phyloP scores from a whole-genome alignment of 2,113 vertebrate species.

The Hydrochoerus hydrochaeris region DNA sequence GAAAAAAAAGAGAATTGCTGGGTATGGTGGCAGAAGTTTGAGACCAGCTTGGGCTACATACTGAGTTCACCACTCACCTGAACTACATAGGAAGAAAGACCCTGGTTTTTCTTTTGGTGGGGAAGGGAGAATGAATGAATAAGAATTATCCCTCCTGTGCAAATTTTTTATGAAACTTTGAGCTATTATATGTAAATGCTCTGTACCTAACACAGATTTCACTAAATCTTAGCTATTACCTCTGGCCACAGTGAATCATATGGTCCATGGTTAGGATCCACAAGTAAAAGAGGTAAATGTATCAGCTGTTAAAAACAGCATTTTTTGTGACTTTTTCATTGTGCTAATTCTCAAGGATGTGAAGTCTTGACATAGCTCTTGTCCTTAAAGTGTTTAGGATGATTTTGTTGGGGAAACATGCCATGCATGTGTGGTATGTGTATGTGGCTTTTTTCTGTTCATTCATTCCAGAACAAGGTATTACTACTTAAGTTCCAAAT shows the following conservation, averaged over 20 bases:
- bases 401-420: conserved; percentile 55
- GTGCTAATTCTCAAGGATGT: conserved; percentile 47
- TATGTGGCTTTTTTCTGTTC: not conserved
- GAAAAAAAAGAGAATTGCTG: not conserved
- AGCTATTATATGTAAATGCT: not conserved
- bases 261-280: not conserved
- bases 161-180: conserved; percentile 54
- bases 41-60: not conserved
- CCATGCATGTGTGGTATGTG: not conserved
- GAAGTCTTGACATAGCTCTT: conserved; percentile 54
- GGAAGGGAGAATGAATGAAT: not conserved
- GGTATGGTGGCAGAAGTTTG: not conserved
- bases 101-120: not conserved
- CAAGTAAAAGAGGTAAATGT: conserved; percentile 39
- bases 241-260: conserved; percentile 16
- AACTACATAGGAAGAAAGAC: not conserved
- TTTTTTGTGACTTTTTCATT: conserved; percentile 24
- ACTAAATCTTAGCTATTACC: not conserved
- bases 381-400: conserved; percentile 39
- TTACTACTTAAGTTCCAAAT: conserved; percentile 51
- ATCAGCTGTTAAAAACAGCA: conserved; percentile 34
- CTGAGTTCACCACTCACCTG: not conserved
- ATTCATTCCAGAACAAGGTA: not conserved
- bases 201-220: conserved; percentile 20
- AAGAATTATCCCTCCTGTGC: not conserved